A percentile compares a stretch with the other conserved stretches of the same genome.
Evolutionary conservation across 2,797 vertebrate genomes (phyloP).

Genomic region (Myiotriccus ornatus): DNA sequence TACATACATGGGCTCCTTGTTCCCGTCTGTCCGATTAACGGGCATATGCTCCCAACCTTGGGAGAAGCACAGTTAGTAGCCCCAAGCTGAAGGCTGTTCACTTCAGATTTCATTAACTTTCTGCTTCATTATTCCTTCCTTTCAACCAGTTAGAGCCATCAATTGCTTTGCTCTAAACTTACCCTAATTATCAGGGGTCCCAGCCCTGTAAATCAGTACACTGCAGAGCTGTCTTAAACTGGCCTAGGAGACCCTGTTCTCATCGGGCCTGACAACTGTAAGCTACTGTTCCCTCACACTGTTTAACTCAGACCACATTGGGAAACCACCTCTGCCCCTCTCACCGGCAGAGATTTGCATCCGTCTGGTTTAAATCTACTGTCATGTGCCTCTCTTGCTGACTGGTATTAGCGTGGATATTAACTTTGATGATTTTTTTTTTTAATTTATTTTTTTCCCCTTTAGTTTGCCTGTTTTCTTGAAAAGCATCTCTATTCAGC

Average conservation of each 20-base stretch:
- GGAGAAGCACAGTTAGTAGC: conserved; percentile 1
- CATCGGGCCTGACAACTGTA: conserved; percentile 86
- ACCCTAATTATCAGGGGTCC: conserved; percentile 71
- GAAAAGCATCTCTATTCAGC: conserved; percentile 30
- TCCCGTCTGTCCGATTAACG: background rate
- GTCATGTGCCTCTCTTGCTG: conserved; percentile 79
- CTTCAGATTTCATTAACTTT: conserved; percentile 74
- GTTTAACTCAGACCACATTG: conserved; percentile 88
- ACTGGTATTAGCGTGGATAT: conserved; percentile 74
- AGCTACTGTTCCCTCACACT: conserved; percentile 87
- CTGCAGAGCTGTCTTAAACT: conserved; percentile 60
- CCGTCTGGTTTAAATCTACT: conserved; percentile 87
- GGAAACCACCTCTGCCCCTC: conserved; percentile 64
- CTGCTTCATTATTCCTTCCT: conserved; percentile 43
- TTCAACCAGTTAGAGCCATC: conserved; percentile 28
- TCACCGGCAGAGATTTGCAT: conserved; percentile 53
- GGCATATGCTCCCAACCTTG: conserved; percentile 3
- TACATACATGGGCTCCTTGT: background rate
- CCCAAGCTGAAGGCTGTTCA: conserved; percentile 40
- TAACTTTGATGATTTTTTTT: conserved; percentile 71
- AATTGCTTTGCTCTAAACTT: conserved; percentile 61
- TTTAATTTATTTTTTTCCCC: background rate
- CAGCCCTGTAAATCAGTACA: conserved; percentile 70
- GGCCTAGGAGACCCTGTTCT: conserved; percentile 71
- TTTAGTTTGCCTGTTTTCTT: conserved; percentile 41